These are phyloP conservation scores for Raja brachyura DNA, from an alignment of 2,113 vertebrate species.

Conservation along the genomic window DNA sequence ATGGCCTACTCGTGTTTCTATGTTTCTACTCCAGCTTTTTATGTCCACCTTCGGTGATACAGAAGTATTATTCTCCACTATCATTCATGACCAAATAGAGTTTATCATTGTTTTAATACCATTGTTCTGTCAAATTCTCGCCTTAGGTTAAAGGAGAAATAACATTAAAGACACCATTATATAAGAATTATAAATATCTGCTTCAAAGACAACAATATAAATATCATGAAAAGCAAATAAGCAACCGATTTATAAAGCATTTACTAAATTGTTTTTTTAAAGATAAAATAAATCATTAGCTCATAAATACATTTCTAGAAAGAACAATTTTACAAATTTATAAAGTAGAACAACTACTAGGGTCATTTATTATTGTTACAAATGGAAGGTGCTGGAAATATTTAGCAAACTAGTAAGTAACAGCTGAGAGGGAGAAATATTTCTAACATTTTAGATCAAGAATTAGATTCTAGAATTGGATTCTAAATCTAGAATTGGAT, in stretches of 20 bases:
- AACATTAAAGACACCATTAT: no score
- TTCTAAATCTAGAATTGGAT: no score
- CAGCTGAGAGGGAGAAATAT: no score
- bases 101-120: neutral
- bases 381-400: no score
- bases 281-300: neutral
- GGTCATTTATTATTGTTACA: neutral
- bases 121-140: neutral
- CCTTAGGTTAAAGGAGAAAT: neutral
- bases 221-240: neutral
- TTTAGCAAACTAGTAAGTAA: no score
- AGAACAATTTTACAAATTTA: neutral
- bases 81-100: neutral
- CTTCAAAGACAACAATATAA: neutral
- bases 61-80: neutral
- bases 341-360: no score
- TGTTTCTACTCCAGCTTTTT: no score
- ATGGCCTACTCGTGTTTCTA: no score
- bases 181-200: neutral
- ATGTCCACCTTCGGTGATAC: no score
- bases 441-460: no score
- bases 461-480: no score
- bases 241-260: neutral
- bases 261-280: neutral
- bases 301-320: neutral